Evolutionary conservation across 2,888 invertebrate genomes (phyloP), one percentile per base, ranked within the genome.

Genomic region (Drosophila meridiana): DNA sequence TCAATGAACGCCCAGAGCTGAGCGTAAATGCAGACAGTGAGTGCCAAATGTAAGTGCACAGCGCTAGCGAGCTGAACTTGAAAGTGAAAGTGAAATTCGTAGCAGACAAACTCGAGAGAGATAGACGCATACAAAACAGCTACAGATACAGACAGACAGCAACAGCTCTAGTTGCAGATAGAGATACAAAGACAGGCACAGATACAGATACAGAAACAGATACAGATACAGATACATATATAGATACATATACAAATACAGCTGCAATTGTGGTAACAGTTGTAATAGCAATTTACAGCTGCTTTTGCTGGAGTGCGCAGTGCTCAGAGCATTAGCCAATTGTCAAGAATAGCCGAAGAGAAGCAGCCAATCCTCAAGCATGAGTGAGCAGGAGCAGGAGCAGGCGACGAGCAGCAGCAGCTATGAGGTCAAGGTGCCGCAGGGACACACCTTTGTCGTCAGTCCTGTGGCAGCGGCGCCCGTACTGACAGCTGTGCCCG

Each of bases 381-480:
- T 69, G 73, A 67, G 72, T 48, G 75, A 71, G 42, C 65, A 78
- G 65, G 75, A 71, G 42, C 65, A 78, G 65, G 60, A 63, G 14
- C 58, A 76, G 55, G 14, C 42, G 32, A 11, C 47, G 11, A 48
- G 55, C 13, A 56, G 57, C 20, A 48, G 55, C 13, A 56, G 57
- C 55, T 82, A 76, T 60, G 92, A 89, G 70, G 73, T 83, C 4
- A 89, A 83, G 68, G 81, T 81, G 4, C 81, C 81, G 0, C 86
- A 84, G 68, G 89, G 90, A 6, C 91, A 91, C 68, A 92, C 87
- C 30, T 92, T 92, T 74, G 65, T 91, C 20, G 91, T 92, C 0
- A 89, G 84, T n/a, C 83, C 90, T 7, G 90, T 92, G 45, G 50
- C 63, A 3, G 71, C 62, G 0, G 56, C 58, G 11, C 76, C 80